Base-by-base conservation (phyloP, 2,113 vertebrate genomes). In the Lanius collurio region DNA sequence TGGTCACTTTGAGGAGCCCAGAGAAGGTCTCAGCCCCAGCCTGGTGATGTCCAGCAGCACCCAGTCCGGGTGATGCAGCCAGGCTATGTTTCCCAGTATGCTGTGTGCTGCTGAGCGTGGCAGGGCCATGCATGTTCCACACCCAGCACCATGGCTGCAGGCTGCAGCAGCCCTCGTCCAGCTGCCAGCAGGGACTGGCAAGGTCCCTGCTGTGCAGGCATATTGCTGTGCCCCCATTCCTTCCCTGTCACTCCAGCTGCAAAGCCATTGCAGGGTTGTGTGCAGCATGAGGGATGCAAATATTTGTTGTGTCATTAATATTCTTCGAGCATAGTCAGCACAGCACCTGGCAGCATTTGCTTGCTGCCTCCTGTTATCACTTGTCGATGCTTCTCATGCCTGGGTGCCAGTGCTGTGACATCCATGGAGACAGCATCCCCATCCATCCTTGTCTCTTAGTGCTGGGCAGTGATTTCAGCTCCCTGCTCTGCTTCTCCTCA, bases 51-150 rank as follows among this genome's bases (percentile, higher is more conserved):
- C 41, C 41, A 60, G 14, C 7, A 59, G 15, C 18, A 63, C 11
- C 14, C 4, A 12, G 31, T 10, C 6, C 18, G 60, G 77, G 53
- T 57, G 49, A 44, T 35, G 60, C 44, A 74, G 64, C 56, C 2
- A 3, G 68, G 68, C 69, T 89, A 17, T 60, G 33, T 56, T 82
- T 94, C 74, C 84, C 84, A 82, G 60, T 1, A 1, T 1, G 0
- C 35, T 59, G 35, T 33, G 21, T 52, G 52, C 12, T 74, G 56
- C 60, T 44, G 44, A 73, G 44, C 42, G 35, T 0, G 0, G 18
- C 1, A n/a, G 49, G 17, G 39, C 44, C 0, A 0, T 67, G 31
- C 9, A 3, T 10, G 13, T 75, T 64, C 53, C 1, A 1, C 33
- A 16, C 39, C 37, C 74, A 62, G 74, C 27, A 35, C 50, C 49